Conservation (phyloP, 1,140 invertebrate genomes). For the Apis mellifera region DNA sequence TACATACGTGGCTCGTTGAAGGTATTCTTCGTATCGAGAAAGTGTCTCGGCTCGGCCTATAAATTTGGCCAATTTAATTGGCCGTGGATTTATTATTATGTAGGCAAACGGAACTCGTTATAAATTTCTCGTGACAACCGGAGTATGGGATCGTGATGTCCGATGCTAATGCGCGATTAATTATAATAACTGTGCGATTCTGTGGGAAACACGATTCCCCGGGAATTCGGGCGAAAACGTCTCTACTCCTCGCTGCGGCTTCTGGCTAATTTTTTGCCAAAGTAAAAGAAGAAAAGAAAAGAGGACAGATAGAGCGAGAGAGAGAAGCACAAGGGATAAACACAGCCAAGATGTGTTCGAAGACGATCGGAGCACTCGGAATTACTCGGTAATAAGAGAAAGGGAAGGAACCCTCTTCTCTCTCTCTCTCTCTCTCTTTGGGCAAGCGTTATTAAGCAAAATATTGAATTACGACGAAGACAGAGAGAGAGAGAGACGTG, state of each 20-base stretch:
- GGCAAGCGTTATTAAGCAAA: slow-evolving; percentile 28
- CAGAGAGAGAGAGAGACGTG: slow-evolving; percentile 13
- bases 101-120: slow-evolving; percentile 8
- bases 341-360: no score
- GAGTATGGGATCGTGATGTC: background rate
- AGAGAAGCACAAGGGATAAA: background rate
- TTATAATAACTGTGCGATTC: slow-evolving; percentile 4
- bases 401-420: background rate
- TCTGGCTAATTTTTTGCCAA: background rate
- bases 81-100: slow-evolving; percentile 38
- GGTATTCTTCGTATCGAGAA: slow-evolving; percentile 18
- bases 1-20: no score
- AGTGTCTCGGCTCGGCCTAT: slow-evolving; percentile 24
- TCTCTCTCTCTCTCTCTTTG: background rate
- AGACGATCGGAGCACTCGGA: background rate
- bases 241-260: no score
- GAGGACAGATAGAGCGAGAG: no score
- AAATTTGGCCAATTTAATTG: slow-evolving; percentile 43
- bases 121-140: slow-evolving; percentile 14
- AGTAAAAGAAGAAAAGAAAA: background rate
- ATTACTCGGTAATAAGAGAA: slow-evolving; percentile 11
- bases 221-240: background rate
- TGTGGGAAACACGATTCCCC: slow-evolving; percentile 8
- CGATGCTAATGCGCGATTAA: slow-evolving; percentile 32
- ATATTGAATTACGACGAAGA: slow-evolving; percentile 42